Percentiles rank a stretch among this genome's conserved stretches.
These are phyloP conservation scores for Nysson spinosus DNA, from an alignment of 2,888 invertebrate genomes.

Conservation along the genomic window DNA sequence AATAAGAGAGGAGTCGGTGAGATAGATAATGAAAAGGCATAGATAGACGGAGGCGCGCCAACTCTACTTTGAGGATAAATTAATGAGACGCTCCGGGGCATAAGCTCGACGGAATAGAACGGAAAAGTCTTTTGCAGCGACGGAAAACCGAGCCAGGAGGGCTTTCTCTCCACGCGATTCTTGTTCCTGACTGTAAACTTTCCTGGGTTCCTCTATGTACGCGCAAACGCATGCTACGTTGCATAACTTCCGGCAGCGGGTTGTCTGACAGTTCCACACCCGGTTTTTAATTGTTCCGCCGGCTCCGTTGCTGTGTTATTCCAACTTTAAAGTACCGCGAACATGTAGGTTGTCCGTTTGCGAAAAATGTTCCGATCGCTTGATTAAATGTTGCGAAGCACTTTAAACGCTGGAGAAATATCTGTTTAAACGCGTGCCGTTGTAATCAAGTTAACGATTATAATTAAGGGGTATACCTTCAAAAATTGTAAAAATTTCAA, in stretches of 20 bases:
- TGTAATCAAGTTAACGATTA: too few relatives aligned
- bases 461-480: too few relatives aligned
- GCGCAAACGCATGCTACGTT: constrained; percentile 1
- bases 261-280: background rate
- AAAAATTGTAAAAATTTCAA: too few relatives aligned
- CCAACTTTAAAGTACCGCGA: background rate
- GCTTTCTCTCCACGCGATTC: background rate
- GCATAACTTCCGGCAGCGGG: constrained; percentile 4
- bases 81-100: constrained; percentile 13
- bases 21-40: too few relatives aligned
- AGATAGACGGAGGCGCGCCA: too few relatives aligned
- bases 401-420: too few relatives aligned
- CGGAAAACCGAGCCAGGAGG: background rate
- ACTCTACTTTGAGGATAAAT: constrained; percentile 31
- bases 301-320: background rate
- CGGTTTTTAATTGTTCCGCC: constrained; percentile 18
- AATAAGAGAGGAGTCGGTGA: too few relatives aligned
- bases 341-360: too few relatives aligned
- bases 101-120: constrained; percentile 13
- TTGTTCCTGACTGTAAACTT: background rate
- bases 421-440: background rate
- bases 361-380: too few relatives aligned
- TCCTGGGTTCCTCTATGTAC: background rate
- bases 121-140: constrained; percentile 13
- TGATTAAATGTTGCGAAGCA: too few relatives aligned